Percentiles rank a stretch among this genome's conserved stretches.
phyloP scores from a whole-genome alignment of 2,113 vertebrate genomes.

The Hippocampus guttulatus region DNA sequence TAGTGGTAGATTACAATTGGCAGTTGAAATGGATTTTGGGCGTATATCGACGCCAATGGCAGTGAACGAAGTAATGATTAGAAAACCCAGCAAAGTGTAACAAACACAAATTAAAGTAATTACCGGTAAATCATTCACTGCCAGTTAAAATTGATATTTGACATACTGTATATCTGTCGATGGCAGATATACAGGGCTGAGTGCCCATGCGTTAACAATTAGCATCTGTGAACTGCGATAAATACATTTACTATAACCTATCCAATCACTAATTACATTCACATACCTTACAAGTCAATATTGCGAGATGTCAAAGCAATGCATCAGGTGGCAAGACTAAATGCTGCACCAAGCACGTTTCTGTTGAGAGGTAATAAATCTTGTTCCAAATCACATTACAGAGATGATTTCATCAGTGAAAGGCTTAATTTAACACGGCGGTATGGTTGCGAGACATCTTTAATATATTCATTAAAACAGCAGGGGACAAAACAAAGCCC shows the following conservation, averaged over 20 bases:
- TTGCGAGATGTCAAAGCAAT: not conserved
- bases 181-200: too few relatives aligned
- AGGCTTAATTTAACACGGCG: not conserved
- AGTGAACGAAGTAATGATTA: too few relatives aligned
- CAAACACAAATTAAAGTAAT: too few relatives aligned
- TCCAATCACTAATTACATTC: not conserved
- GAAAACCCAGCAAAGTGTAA: too few relatives aligned
- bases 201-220: not conserved
- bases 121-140: too few relatives aligned
- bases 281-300: not conserved
- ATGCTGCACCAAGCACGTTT: not conserved
- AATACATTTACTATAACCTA: not conserved
- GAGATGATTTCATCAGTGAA: not conserved
- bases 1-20: not conserved
- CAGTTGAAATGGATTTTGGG: too few relatives aligned
- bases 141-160: too few relatives aligned
- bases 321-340: not conserved
- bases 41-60: too few relatives aligned
- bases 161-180: too few relatives aligned
- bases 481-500: not conserved
- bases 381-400: not conserved
- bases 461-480: slow-evolving; percentile 6
- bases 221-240: not conserved
- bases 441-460: not conserved
- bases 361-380: not conserved